A percentile compares a stretch with the other conserved stretches of the same genome.
Evolutionary conservation across 2,113 vertebrate species (phyloP).

Genomic region (Aegithalos caudatus): DNA sequence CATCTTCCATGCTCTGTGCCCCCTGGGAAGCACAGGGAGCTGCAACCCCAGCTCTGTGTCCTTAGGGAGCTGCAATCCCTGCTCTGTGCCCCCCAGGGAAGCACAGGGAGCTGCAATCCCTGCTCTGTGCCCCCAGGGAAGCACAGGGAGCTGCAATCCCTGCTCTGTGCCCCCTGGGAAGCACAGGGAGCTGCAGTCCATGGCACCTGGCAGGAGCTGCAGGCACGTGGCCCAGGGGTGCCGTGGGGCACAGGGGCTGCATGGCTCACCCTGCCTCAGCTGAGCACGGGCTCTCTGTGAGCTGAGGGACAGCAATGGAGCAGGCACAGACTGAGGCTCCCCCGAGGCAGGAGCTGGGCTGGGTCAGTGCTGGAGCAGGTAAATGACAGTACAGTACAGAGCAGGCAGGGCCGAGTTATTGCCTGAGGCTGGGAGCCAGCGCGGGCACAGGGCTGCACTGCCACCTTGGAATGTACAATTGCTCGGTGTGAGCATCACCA

Average conservation of each 20-base stretch:
- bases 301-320: not conserved
- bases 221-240: not conserved
- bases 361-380: not conserved
- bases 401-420: slow-evolving; percentile 38
- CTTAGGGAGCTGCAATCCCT: not conserved
- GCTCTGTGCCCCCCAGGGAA: not conserved
- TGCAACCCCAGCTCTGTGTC: not conserved
- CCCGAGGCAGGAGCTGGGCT: no score
- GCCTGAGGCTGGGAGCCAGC: slow-evolving; percentile 44
- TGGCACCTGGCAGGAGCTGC: not conserved
- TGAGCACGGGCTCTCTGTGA: not conserved
- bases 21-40: not conserved
- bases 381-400: slow-evolving; percentile 18
- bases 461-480: slow-evolving; percentile 48
- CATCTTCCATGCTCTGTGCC: not conserved
- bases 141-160: not conserved
- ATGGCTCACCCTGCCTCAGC: not conserved
- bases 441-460: not conserved
- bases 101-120: not conserved
- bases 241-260: not conserved
- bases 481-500: not conserved
- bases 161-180: not conserved
- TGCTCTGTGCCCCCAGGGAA: not conserved
- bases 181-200: not conserved
- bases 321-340: no score